Base-by-base conservation (phyloP, 2,888 invertebrate species). In the Microplitis manilae region DNA sequence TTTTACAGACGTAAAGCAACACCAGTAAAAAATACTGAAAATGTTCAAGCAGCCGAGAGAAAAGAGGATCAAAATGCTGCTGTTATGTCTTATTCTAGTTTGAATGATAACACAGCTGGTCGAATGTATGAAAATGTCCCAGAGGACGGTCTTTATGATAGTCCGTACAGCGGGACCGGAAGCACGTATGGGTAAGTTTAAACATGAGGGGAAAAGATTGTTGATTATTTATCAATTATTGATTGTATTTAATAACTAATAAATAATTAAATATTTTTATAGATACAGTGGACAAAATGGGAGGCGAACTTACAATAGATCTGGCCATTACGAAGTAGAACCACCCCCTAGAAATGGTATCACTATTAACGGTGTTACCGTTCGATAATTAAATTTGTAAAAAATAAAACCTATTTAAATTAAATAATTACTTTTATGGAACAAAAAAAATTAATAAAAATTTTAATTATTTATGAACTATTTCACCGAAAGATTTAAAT, bases 291-390 rank as follows among this genome's bases (percentile, higher is more conserved):
- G 80, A 38, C 78, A 79, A n/a, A 86, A 86, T 68, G 82, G 84
- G 15, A 85, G 87, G 76, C 86, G 89, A 84, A 83, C 83, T 67
- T 88, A 89, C 81, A 85, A 88, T 75, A 87, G 89, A 80, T 85
- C 89, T 7, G 87, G 90, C 75, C 90, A 90, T 68, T 94, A 94
- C 87, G 94, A 94, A 78, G 94, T 95, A 0, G 94, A 94, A 83
- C 95, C 95, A 8, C 90, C 92, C 0, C 90, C 92, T 60, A 91
- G 91, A 79, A 93, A 93, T 69, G 93, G 93, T 30, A 95, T 97
- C 85, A 97, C 97, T 67, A 96, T 97, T 84, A 97, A 97, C 87
- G 97, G 96, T 7, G 96, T 96, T 68, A 94, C 96, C 61, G 96
- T 96, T 71, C 77, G 77, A 77, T 77, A 74, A 77, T 20, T 64